These are phyloP conservation scores for Stratiomys singularior DNA, from an alignment of 2,888 invertebrate species.

Conservation along the genomic window DNA sequence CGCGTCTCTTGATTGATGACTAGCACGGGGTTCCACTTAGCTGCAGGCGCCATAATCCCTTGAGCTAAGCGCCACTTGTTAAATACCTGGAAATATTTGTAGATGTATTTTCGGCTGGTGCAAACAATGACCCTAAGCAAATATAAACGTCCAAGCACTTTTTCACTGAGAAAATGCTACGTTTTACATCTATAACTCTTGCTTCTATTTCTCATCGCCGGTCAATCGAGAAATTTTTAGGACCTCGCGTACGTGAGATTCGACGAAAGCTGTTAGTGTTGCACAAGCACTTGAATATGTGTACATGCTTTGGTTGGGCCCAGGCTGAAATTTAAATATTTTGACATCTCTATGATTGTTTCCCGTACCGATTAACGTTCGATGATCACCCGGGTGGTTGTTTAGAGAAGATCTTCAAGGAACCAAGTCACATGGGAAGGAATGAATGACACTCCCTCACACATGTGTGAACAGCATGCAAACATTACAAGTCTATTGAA, in stretches of 20 bases:
- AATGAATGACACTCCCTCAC: conserved; percentile 2
- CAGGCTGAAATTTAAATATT: conserved; percentile 40
- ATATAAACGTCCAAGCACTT: conserved; percentile 7
- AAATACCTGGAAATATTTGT: conserved; percentile 45
- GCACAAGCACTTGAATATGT: conserved; percentile 21
- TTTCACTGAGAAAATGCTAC: background rate
- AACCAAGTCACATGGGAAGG: conserved; percentile 19
- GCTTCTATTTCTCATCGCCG: background rate
- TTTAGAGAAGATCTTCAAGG: conserved; percentile 14
- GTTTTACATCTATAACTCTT: background rate
- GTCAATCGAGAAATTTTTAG: background rate
- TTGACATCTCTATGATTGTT: conserved; percentile 47
- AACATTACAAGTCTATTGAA: background rate
- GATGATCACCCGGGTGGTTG: conserved; percentile 23
- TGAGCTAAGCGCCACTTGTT: conserved; percentile 43
- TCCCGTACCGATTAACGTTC: conserved; percentile 40
- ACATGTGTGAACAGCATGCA: conserved; percentile 3
- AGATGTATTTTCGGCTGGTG: conserved; percentile 6
- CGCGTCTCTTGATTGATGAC: conserved; percentile 33
- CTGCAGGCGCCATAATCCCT: conserved; percentile 45
- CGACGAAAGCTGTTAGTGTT: conserved; percentile 36
- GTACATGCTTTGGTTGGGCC: conserved; percentile 9
- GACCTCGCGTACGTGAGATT: background rate
- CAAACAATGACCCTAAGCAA: conserved; percentile 44
- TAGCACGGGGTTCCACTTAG: conserved; percentile 43